Evolutionary conservation across 2,113 vertebrate species (phyloP).

Genomic region (Lichenostomus cassidix): DNA sequence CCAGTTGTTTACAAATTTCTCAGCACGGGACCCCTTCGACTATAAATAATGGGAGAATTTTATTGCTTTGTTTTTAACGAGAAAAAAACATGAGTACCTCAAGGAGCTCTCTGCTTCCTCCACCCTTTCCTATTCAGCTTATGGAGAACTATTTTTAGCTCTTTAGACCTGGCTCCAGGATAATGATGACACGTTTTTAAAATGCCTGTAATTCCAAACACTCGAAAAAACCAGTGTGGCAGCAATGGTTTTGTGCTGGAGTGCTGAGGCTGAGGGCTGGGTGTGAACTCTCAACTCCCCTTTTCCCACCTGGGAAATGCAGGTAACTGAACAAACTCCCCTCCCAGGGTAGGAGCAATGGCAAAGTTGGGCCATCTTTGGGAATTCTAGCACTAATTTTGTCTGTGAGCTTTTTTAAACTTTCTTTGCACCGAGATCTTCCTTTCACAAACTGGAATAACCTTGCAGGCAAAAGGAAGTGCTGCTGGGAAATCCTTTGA

Average conservation of each 20-base stretch:
- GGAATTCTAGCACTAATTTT: neutral
- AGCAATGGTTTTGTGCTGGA: neutral
- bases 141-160: constrained; percentile 29
- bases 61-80: constrained; percentile 44
- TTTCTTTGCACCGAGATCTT: neutral
- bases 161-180: neutral
- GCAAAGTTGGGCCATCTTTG: neutral
- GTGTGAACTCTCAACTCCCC: neutral
- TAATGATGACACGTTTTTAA: neutral
- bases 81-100: constrained; percentile 1
- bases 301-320: neutral
- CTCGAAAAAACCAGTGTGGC: neutral
- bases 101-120: constrained; percentile 45
- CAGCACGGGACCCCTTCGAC: constrained; percentile 18
- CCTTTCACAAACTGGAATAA: neutral
- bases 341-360: neutral
- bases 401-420: neutral
- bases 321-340: neutral
- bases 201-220: neutral
- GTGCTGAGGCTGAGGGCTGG: neutral
- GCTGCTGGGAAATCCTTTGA: neutral
- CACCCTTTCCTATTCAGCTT: constrained; percentile 54
- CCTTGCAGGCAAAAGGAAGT: neutral
- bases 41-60: constrained; percentile 45
- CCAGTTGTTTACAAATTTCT: constrained; percentile 62